Conservation (phyloP, 2,113 vertebrate species). For the Atlantisia rogersi region DNA sequence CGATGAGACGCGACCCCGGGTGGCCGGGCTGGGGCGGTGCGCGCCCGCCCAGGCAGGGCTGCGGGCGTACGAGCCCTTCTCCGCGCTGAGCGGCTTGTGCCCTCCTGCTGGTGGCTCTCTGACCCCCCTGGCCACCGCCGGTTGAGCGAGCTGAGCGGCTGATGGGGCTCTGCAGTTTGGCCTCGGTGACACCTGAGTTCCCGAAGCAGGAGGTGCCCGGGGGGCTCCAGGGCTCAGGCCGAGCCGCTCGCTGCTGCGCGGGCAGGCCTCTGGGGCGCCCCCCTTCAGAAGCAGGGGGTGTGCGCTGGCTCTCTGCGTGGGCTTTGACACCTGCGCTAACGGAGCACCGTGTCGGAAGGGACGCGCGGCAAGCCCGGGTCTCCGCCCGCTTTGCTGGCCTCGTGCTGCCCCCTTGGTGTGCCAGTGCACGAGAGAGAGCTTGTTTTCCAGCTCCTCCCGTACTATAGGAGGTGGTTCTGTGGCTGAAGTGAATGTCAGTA, state of each 20-base stretch:
- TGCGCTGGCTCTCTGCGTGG: rapidly evolving
- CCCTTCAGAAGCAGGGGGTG: background rate
- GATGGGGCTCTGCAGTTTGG: background rate
- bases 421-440: background rate
- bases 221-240: rapidly evolving
- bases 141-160: background rate
- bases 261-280: rapidly evolving
- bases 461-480: background rate
- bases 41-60: background rate
- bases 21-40: background rate
- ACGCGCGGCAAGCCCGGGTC: background rate
- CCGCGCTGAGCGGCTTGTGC: rapidly evolving
- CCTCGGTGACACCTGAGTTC: rapidly evolving
- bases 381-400: background rate
- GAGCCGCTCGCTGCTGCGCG: background rate
- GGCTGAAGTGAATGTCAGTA: background rate
- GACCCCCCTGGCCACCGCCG: background rate
- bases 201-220: background rate
- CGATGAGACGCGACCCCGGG: rapidly evolving
- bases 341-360: no score
- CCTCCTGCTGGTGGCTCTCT: no score
- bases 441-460: background rate
- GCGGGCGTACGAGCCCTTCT: background rate
- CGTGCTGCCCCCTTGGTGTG: background rate
- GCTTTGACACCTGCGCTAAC: background rate